These are phyloP conservation scores for Apotomis capreana DNA, from an alignment of 2,888 invertebrate species.

Conservation along the genomic window DNA sequence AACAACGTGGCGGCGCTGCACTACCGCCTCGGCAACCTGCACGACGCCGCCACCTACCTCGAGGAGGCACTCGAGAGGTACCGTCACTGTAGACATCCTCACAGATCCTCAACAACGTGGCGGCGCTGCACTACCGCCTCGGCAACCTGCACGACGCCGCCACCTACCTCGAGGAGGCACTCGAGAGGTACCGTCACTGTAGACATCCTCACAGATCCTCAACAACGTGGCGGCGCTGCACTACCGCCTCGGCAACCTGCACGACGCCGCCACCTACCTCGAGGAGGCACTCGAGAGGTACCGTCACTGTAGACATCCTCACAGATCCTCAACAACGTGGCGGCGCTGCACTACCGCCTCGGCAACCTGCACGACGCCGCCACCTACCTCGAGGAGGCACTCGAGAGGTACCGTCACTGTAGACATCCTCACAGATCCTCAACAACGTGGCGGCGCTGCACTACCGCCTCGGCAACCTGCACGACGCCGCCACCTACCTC, in stretches of 20 bases:
- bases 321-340: slow-evolving; percentile 96
- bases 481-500: slow-evolving; percentile 92
- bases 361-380: slow-evolving; percentile 80
- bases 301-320: too few species aligned
- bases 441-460: slow-evolving; percentile 98
- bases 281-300: slow-evolving; percentile 89
- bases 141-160: too few species aligned
- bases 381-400: too few species aligned
- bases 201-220: slow-evolving; percentile 75
- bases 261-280: slow-evolving; percentile 77
- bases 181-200: slow-evolving; percentile 82
- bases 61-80: slow-evolving; percentile 86
- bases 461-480: slow-evolving; percentile 93
- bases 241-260: slow-evolving; percentile 92
- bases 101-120: too few species aligned
- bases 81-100: too few species aligned
- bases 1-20: slow-evolving; percentile 89
- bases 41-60: slow-evolving; percentile 89
- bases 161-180: too few species aligned
- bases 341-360: slow-evolving; percentile 95
- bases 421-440: slow-evolving; percentile 98
- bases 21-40: slow-evolving; percentile 90
- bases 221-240: slow-evolving; percentile 98
- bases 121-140: too few species aligned
- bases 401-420: too few species aligned